Evolutionary conservation across 2,113 vertebrate genomes (phyloP).

Genomic region (Lucifuga dentata): DNA sequence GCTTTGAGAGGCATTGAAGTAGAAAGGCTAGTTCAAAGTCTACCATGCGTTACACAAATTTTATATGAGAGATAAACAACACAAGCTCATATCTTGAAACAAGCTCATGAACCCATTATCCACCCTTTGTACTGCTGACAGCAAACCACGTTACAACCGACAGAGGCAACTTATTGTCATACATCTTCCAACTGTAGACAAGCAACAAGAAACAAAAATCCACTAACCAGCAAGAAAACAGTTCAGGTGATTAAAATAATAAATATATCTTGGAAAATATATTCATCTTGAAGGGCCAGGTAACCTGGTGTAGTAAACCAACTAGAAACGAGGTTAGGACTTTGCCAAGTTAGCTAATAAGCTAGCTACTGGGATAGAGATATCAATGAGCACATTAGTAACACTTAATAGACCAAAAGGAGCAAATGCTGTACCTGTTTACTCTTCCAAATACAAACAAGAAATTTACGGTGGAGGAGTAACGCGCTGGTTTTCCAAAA

Average conservation of each 20-base stretch:
- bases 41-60: not conserved
- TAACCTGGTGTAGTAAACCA: constrained; percentile 9
- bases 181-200: not conserved
- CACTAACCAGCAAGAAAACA: not conserved
- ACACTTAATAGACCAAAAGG: constrained; percentile 39
- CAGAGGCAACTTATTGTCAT: constrained; percentile 31
- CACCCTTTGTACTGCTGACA: constrained; percentile 27
- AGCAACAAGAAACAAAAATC: not conserved
- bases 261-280: not conserved
- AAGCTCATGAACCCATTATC: constrained; percentile 40
- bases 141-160: constrained; percentile 55
- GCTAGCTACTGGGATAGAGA: constrained; percentile 47
- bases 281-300: not conserved
- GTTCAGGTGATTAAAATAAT: not conserved
- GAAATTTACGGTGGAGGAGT: constrained; percentile 38
- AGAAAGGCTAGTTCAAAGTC: not conserved
- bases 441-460: constrained; percentile 54
- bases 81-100: constrained; percentile 19
- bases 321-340: constrained; percentile 51
- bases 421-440: constrained; percentile 66
- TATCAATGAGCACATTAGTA: constrained; percentile 31
- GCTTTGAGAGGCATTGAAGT: not conserved
- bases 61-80: constrained; percentile 10
- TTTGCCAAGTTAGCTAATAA: constrained; percentile 67
- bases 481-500: constrained; percentile 42